Evolutionary conservation across 2,797 vertebrate species (phyloP).

Genomic region (Xiphorhynchus erythropygius): DNA sequence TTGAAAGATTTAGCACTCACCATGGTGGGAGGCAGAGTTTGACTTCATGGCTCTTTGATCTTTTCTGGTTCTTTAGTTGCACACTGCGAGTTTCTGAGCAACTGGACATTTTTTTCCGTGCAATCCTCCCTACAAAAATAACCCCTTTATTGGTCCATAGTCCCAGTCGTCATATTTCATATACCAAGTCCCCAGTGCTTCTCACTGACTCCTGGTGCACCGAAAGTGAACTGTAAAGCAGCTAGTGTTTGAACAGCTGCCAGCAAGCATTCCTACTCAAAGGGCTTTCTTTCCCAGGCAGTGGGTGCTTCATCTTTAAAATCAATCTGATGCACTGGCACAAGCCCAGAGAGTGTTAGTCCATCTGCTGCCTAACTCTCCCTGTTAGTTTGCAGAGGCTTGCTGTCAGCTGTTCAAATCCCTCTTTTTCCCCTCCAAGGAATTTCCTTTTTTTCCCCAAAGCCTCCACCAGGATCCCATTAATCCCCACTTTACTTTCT

Average conservation of each 20-base stretch:
- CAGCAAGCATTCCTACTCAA: slow-evolving; percentile 40
- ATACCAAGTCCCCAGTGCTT: not conserved
- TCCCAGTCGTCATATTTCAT: slow-evolving; percentile 17
- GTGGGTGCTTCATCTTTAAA: slow-evolving; percentile 63
- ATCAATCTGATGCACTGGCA: slow-evolving; percentile 62
- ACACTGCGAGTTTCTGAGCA: not conserved
- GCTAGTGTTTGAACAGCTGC: slow-evolving; percentile 58
- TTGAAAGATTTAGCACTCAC: not conserved
- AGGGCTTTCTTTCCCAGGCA: slow-evolving; percentile 63
- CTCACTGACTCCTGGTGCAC: slow-evolving; percentile 4
- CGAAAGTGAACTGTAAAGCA: not conserved
- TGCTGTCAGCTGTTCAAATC: slow-evolving; percentile 59
- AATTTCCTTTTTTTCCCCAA: not conserved
- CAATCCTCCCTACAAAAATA: not conserved
- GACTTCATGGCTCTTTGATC: not conserved
- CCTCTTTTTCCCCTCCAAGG: not conserved
- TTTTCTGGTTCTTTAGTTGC: not conserved
- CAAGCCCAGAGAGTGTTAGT: slow-evolving; percentile 43
- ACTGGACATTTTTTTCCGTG: not conserved
- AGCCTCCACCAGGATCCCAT: not conserved
- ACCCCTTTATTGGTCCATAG: not conserved
- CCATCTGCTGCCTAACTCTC: slow-evolving; percentile 57
- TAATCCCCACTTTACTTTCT: slow-evolving; percentile 44
- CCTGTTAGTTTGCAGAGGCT: slow-evolving; percentile 33
- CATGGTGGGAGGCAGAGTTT: not conserved